Percentiles rank a stretch among this genome's conserved stretches.
These are phyloP conservation scores for Panagrolaimus sp. DNA, from an alignment of 1,140 invertebrate genomes.

Conservation along the genomic window DNA sequence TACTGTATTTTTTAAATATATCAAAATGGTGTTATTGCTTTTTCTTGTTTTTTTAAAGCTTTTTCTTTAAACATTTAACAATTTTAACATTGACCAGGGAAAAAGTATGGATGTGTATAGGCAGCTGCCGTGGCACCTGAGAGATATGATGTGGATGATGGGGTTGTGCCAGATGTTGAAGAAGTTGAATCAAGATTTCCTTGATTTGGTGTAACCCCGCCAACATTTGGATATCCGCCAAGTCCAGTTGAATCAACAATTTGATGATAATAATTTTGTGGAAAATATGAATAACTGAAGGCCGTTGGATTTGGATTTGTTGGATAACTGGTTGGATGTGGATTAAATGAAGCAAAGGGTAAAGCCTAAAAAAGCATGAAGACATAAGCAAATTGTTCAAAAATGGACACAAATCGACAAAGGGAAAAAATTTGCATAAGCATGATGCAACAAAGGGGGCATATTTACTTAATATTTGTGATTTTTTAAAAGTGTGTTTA, in stretches of 20 bases:
- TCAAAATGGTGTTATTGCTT: no score
- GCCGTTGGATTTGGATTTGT: neutral
- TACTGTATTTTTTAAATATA: no score
- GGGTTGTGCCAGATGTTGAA: neutral
- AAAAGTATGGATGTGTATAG: conserved; percentile 8
- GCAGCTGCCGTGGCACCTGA: neutral
- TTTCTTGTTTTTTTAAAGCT: no score
- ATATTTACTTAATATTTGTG: no score
- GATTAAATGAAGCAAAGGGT: neutral
- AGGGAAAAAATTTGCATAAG: no score
- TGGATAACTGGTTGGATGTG: neutral
- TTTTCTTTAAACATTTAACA: no score
- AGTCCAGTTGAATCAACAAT: conserved; percentile 1
- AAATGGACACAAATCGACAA: no score
- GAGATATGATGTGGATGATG: no score
- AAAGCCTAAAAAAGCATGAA: neutral
- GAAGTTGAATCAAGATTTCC: neutral
- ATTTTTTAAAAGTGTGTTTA: no score
- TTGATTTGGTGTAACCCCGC: neutral
- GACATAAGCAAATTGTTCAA: no score
- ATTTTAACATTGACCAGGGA: conserved; percentile 9
- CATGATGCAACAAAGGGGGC: no score
- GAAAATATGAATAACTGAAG: neutral
- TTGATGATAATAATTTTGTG: neutral
- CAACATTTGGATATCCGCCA: neutral